Base-by-base conservation (phyloP, 2,797 vertebrate genomes). In the Rhinella marina region DNA sequence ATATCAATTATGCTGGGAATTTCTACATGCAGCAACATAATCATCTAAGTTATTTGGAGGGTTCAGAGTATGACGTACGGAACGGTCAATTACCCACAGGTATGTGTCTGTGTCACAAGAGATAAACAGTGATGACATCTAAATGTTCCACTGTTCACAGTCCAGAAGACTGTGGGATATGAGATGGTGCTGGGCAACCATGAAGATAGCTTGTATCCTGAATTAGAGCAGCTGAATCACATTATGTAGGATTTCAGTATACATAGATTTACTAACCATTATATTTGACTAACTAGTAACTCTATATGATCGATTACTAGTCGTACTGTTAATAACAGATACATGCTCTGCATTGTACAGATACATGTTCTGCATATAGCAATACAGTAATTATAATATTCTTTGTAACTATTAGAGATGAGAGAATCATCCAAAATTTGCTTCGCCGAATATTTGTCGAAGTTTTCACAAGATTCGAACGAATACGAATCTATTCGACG, bases 41-140 rank as follows among this genome's bases (percentile, higher is more conserved):
- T 79, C 17, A 59, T 59, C 14, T 32, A 80, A 25, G 25, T 32
- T 80, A 29, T 80, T 61, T 61, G 27, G 1, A 32, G n/a, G 17
- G n/a, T 68, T 7, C 17, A 82, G 52, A 70, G 27, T n/a, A 70
- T 80, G 27, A 68, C 50, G 23, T 79, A n/a, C 52, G 14, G 23
- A 68, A 73, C 61, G 64, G 85, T 73, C 56, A 41, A 59, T 81
- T 86, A 81, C 66, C 50, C 25, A 29, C 54, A 80, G 61, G 64
- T 81, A 73, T 81, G 77, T 73, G 29, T 12, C 61, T 81, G 12
- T 72, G 66, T 68, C 50, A 54, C 41, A 85, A 21, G 23, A 85
- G 41, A 85, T 77, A 81, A 87, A 87, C 64, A 62, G 64, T 81
- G 79, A 87, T 82, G 80, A 82, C 57, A 75, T 87, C 27, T 82